A percentile compares a stretch with the other conserved stretches of the same genome.
Conservation (phyloP, 2,113 vertebrate species). For the Monopterus albus region DNA sequence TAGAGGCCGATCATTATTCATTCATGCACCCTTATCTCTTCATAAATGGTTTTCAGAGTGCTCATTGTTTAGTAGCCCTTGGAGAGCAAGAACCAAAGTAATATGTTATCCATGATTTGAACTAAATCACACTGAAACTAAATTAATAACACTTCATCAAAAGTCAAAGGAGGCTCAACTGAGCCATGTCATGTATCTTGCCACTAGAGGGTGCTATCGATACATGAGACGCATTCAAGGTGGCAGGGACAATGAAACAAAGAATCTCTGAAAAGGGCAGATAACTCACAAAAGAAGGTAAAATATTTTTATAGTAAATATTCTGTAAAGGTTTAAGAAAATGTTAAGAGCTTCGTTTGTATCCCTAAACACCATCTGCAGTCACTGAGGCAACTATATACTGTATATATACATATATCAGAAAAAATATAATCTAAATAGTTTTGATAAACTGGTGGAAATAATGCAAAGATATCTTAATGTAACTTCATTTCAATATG, state of each 20-base stretch:
- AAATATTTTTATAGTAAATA: not conserved
- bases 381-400: no score
- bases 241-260: not conserved
- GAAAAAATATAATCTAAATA: no score
- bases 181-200: fast-evolving
- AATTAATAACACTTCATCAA: not conserved
- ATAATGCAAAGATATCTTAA: no score
- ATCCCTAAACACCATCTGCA: no score
- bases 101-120: not conserved
- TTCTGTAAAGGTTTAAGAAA: not conserved
- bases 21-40: no score
- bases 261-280: not conserved
- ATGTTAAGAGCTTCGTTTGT: no score
- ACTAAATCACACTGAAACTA: not conserved
- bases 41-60: no score
- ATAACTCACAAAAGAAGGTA: not conserved
- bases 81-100: not conserved
- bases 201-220: conserved; percentile 39
- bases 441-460: no score
- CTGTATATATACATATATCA: no score
- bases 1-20: not conserved
- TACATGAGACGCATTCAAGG: not conserved
- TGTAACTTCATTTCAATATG: no score
- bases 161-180: no score
- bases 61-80: no score